Evolutionary conservation across 2,888 invertebrate genomes (phyloP).

Genomic region (Drosophila macrospina): DNA sequence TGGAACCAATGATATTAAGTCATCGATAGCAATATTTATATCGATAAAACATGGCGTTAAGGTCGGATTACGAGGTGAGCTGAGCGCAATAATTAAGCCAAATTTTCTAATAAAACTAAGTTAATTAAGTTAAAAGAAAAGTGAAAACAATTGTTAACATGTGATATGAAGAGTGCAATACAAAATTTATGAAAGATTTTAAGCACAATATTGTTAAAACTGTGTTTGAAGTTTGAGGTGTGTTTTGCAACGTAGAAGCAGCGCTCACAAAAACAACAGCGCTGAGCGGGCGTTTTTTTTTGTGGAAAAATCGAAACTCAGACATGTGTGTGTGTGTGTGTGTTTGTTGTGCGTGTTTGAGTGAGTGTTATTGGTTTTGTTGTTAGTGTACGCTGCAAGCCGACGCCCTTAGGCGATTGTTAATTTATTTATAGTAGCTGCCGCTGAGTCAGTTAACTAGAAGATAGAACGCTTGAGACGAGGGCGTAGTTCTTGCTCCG

Average conservation of each 20-base stretch:
- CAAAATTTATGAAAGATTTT: conserved; percentile 14
- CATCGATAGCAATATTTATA: conserved; percentile 53
- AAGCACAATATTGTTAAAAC: conserved; percentile 11
- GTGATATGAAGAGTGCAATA: conserved; percentile 25
- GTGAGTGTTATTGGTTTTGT: conserved; percentile 65
- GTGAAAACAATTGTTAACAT: conserved; percentile 69
- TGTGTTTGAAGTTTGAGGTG: conserved; percentile 39
- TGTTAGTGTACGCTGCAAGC: conserved; percentile 59
- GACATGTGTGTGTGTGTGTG: conserved; percentile 17
- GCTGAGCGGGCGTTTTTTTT: conserved; percentile 72
- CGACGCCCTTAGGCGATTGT: conserved; percentile 76
- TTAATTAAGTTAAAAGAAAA: conserved; percentile 57
- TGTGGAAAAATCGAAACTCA: conserved; percentile 71
- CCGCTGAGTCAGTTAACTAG: conserved; percentile 28
- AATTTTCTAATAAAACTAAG: conserved; percentile 61
- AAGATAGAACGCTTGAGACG: conserved; percentile 25
- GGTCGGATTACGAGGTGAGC: conserved; percentile 85
- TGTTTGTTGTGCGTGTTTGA: conserved; percentile 31
- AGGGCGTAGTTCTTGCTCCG: conserved; percentile 13
- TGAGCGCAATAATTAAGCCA: conserved; percentile 71
- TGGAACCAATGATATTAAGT: conserved; percentile 8
- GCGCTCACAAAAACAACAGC: conserved; percentile 35
- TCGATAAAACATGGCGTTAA: conserved; percentile 84
- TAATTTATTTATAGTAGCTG: conserved; percentile 60
- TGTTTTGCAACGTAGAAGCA: conserved; percentile 46